phyloP scores from a whole-genome alignment of 2,797 vertebrate genomes.

The Nyctalus aviator region DNA sequence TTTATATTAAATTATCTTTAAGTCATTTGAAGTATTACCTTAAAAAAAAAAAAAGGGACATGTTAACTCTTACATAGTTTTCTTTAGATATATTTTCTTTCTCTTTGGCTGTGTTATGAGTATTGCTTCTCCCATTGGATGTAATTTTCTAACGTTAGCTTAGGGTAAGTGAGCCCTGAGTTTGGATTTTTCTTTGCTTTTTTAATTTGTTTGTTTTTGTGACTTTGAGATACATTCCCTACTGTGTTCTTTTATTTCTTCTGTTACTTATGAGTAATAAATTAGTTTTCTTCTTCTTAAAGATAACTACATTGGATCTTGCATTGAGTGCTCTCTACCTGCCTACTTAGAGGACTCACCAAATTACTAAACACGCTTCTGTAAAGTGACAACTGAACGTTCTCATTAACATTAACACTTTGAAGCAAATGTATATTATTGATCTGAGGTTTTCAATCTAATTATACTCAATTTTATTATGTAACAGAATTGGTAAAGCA shows the following conservation, averaged over 20 bases:
- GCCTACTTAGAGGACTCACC: not conserved
- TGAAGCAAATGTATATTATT: conserved; percentile 25
- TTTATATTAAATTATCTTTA: conserved; percentile 51
- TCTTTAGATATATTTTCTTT: conserved; percentile 60
- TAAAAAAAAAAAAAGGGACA: conserved; percentile 28
- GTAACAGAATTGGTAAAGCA: conserved; percentile 19
- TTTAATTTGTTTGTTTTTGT: not conserved
- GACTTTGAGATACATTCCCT: not conserved
- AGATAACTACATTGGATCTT: conserved; percentile 35
- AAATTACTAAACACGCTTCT: conserved; percentile 38
- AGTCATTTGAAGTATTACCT: conserved; percentile 6
- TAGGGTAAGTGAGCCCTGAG: not conserved
- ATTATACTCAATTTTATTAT: conserved; percentile 44
- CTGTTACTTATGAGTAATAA: conserved; percentile 41
- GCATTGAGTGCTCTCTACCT: not conserved
- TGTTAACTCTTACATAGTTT: conserved; percentile 47
- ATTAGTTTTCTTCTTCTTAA: conserved; percentile 46
- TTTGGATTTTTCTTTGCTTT: conserved; percentile 18
- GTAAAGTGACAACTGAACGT: not conserved
- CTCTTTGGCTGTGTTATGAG: conserved; percentile 30
- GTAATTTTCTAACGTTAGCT: conserved; percentile 36
- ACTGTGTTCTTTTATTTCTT: conserved; percentile 62
- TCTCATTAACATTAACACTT: conserved; percentile 45
- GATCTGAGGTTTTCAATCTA: conserved; percentile 41
- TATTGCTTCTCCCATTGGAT: conserved; percentile 29